Evolutionary conservation across 2,113 vertebrate species (phyloP).

Genomic region (Phaethornis superciliosus): DNA sequence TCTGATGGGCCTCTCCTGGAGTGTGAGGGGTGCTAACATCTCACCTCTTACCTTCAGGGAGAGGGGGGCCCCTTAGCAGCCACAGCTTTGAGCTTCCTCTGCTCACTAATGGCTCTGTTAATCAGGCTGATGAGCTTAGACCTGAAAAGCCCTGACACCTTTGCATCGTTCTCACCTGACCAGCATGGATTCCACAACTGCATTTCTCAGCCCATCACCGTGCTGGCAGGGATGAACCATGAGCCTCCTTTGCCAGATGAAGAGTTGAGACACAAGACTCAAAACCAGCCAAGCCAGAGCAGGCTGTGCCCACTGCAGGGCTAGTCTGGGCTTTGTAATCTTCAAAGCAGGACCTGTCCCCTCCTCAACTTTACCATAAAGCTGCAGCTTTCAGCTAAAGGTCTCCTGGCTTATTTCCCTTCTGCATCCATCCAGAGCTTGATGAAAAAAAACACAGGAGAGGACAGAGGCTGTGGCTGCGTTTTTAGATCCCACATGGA

Average conservation of each 20-base stretch:
- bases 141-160: neutral
- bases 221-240: neutral
- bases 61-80: neutral
- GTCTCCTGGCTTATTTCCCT: neutral
- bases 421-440: neutral
- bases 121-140: neutral
- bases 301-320: no score
- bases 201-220: neutral
- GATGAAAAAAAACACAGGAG: neutral
- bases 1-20: neutral
- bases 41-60: neutral
- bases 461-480: neutral
- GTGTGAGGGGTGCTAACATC: neutral
- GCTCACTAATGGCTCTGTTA: neutral
- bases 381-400: neutral
- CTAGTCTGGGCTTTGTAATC: neutral
- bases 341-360: neutral
- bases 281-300: accelerated
- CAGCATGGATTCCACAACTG: neutral
- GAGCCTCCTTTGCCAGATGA: neutral
- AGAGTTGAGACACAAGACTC: neutral
- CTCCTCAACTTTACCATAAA: neutral
- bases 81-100: neutral
- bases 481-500: neutral
- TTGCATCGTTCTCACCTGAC: neutral